Evolutionary conservation across 92 coral and sea anemone genomes (phyloP).

Genomic region (Heteractis magnifica): DNA sequence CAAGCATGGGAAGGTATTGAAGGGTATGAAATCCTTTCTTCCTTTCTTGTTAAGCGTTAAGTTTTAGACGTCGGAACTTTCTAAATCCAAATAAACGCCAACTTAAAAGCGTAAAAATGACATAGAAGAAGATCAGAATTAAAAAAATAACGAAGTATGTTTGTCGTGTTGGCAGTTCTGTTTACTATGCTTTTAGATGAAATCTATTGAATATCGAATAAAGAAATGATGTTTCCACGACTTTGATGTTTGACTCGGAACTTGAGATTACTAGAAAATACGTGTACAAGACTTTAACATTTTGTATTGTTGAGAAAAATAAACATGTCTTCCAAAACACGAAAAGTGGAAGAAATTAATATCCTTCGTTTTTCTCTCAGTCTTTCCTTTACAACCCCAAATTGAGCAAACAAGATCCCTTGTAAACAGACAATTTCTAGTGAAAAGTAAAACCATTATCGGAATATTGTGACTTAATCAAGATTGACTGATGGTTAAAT

Average conservation of each 20-base stretch:
- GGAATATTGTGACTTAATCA: conserved; percentile 16
- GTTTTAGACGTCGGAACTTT: conserved; percentile 3
- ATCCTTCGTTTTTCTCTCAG: background rate
- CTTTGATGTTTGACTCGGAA: background rate
- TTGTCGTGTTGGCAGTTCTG: background rate
- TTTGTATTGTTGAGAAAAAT: background rate
- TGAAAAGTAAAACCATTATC: conserved; percentile 18
- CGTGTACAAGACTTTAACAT: background rate
- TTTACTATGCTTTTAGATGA: conserved; percentile 2
- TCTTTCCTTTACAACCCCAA: conserved; percentile 5
- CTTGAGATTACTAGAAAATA: conserved; percentile 8
- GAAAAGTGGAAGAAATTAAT: conserved; percentile 8
- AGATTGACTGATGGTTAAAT: conserved; percentile 23
- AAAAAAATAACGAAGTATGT: background rate
- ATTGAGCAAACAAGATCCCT: conserved; percentile 20
- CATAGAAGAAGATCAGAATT: background rate
- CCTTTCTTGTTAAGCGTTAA: background rate
- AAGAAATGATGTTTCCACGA: background rate
- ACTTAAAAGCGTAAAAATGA: background rate
- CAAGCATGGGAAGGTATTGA: background rate
- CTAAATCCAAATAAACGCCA: background rate
- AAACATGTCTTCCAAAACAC: background rate
- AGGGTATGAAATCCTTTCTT: background rate
- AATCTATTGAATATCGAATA: background rate
- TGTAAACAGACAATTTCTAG: conserved; percentile 25